A percentile compares a stretch with the other conserved stretches of the same genome.
These are phyloP conservation scores for Apostichopus leukothele DNA, from an alignment of 53 echinoderm and acorn worm species.

Conservation along the genomic window DNA sequence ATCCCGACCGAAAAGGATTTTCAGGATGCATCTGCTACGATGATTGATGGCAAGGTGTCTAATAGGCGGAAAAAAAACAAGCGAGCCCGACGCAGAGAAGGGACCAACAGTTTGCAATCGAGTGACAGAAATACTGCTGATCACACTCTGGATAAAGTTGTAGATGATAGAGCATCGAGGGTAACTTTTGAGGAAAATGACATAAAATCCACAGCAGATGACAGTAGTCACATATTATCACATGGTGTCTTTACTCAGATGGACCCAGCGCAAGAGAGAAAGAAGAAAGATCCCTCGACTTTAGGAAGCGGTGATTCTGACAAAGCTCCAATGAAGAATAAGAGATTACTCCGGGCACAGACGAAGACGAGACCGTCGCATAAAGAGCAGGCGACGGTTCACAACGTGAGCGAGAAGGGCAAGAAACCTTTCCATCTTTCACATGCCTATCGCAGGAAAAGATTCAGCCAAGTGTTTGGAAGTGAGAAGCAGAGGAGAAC, in stretches of 20 bases:
- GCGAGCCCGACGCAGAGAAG: neutral
- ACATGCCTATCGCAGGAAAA: neutral
- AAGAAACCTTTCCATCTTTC: neutral
- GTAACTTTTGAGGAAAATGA: neutral
- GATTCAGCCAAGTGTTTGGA: neutral
- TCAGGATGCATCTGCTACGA: neutral
- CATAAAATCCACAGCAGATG: neutral
- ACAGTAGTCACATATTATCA: neutral
- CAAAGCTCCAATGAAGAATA: neutral
- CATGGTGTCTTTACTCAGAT: neutral
- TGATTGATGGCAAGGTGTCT: neutral
- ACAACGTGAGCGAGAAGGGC: neutral
- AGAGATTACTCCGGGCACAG: neutral
- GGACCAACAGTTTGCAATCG: too few relatives aligned
- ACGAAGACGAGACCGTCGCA: neutral
- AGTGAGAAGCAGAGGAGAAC: neutral
- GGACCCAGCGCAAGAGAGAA: neutral
- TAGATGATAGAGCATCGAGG: neutral
- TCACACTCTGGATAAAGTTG: neutral
- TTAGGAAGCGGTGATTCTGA: neutral
- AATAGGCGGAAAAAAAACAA: neutral
- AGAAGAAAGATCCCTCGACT: neutral
- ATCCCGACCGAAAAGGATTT: neutral
- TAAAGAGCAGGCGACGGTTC: neutral
- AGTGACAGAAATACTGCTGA: too few relatives aligned